Evolutionary conservation across 2,113 vertebrate species (phyloP).

Genomic region (Ceratotherium simum): DNA sequence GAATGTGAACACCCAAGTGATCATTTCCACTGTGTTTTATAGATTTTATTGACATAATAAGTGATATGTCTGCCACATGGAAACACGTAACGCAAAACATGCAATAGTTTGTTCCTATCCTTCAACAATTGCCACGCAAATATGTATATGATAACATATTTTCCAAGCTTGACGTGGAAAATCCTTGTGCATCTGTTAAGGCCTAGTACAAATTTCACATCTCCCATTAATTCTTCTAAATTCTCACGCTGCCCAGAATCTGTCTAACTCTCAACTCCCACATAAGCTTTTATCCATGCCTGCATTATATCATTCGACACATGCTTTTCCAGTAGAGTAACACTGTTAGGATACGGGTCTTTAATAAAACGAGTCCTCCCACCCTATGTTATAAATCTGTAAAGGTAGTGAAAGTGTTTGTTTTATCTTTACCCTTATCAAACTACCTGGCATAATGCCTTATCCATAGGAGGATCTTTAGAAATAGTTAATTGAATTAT

Average conservation of each 20-base stretch:
- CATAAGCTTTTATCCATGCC: neutral
- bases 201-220: neutral
- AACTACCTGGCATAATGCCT: neutral
- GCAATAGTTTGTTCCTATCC: neutral
- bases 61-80: constrained; percentile 24
- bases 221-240: constrained; percentile 17
- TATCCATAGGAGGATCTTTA: neutral
- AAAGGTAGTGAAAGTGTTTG: neutral
- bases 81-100: neutral
- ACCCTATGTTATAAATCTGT: neutral
- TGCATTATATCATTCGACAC: neutral
- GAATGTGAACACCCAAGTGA: neutral
- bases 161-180: neutral
- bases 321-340: constrained; percentile 1
- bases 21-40: neutral
- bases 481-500: constrained; percentile 19
- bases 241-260: neutral
- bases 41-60: constrained; percentile 58
- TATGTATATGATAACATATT: neutral
- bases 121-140: constrained; percentile 13
- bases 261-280: neutral
- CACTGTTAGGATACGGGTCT: neutral
- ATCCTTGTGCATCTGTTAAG: neutral
- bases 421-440: neutral
- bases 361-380: neutral